Percentiles rank a stretch among this genome's conserved stretches.
Conservation (phyloP, 2,888 invertebrate genomes). For the Pasiphila rectangulata region DNA sequence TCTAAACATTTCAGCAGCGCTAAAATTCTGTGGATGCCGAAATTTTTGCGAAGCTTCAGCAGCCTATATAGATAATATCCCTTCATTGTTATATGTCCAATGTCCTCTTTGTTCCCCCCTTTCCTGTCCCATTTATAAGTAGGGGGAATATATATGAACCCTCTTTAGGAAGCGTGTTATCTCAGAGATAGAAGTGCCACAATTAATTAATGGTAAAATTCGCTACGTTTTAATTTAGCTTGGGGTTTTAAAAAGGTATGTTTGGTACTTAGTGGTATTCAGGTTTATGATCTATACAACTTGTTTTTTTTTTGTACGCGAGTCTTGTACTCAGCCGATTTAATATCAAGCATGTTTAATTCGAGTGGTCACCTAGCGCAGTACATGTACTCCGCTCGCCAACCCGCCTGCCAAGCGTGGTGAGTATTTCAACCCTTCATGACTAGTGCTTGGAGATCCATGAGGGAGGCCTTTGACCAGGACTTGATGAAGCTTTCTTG, state of each 20-base stretch:
- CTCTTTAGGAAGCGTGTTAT: slow-evolving; percentile 25
- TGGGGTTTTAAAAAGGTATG: slow-evolving; percentile 10
- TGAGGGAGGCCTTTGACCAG: no score
- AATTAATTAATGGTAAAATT: slow-evolving; percentile 28
- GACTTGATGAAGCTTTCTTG: no score
- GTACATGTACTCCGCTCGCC: no score
- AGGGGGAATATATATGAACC: slow-evolving; percentile 14
- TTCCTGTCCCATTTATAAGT: neutral
- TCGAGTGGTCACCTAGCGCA: no score
- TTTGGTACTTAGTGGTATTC: slow-evolving; percentile 4
- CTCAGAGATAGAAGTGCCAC: slow-evolving; percentile 17
- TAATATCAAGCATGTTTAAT: no score
- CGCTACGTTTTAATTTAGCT: slow-evolving; percentile 18
- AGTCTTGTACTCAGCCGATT: no score
- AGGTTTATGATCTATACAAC: no score
- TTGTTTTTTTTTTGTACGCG: no score
- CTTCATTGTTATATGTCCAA: slow-evolving; percentile 39
- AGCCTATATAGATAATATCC: slow-evolving; percentile 39
- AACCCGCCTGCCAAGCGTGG: no score
- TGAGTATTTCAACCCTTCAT: no score
- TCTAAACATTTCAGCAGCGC: slow-evolving; percentile 18
- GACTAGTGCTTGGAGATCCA: no score
- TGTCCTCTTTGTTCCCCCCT: slow-evolving; percentile 11
- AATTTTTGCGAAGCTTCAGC: slow-evolving; percentile 36
- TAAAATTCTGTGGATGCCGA: slow-evolving; percentile 34